phyloP scores from a whole-genome alignment of 2,113 vertebrate genomes.

The Pionites leucogaster region DNA sequence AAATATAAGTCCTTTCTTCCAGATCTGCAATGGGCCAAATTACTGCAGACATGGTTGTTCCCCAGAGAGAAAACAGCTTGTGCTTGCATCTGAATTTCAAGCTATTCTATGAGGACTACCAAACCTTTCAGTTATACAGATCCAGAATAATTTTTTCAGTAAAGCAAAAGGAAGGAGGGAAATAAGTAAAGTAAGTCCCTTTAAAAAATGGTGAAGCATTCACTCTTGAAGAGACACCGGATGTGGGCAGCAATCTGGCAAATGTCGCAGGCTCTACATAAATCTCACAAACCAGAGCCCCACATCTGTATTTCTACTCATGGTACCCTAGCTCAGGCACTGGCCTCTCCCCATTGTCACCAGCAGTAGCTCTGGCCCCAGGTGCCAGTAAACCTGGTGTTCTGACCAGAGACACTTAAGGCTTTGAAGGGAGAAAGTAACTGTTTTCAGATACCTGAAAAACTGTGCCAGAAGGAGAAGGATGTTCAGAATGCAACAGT shows the following conservation, averaged over 20 bases:
- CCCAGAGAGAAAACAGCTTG: accelerated
- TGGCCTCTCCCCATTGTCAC: background rate
- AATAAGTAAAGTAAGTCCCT: background rate
- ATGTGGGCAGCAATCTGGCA: background rate
- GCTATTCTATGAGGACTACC: background rate
- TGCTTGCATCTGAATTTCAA: background rate
- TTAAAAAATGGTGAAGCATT: background rate
- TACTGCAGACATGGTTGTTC: background rate
- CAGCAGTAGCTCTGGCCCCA: background rate
- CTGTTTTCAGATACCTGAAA: background rate
- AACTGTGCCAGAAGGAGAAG: background rate
- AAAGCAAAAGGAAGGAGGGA: background rate
- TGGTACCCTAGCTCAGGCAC: background rate
- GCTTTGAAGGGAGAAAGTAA: background rate
- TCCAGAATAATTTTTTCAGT: background rate
- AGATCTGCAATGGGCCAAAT: background rate
- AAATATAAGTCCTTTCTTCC: background rate
- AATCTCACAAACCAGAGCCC: background rate
- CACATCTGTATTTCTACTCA: background rate
- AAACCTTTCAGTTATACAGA: background rate
- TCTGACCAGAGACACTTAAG: background rate
- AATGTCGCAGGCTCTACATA: background rate
- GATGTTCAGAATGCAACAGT: background rate
- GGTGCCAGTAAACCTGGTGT: background rate
- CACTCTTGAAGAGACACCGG: background rate